Evolutionary conservation across 2,797 vertebrate species (phyloP).

Genomic region (Ctenochaetus hawaiiensis): DNA sequence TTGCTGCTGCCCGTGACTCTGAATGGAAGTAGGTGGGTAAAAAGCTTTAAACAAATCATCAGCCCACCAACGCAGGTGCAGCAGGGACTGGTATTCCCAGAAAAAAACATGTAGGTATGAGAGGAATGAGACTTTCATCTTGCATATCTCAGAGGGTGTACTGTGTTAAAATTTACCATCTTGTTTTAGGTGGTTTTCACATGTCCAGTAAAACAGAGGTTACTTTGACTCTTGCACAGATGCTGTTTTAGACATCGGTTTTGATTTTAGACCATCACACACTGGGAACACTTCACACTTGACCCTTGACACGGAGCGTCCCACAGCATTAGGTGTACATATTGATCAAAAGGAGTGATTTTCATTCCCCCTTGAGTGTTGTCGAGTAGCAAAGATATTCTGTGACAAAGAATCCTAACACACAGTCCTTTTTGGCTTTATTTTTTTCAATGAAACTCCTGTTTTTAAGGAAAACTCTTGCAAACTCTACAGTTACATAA

Average conservation of each 20-base stretch:
- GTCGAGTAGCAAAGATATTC: no score
- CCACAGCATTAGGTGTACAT: no score
- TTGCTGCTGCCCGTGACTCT: neutral
- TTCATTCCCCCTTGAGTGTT: no score
- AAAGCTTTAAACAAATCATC: neutral
- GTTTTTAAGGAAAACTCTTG: neutral
- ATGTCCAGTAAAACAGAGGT: neutral
- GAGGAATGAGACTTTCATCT: neutral
- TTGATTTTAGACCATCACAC: neutral
- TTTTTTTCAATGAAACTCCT: neutral
- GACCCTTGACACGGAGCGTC: no score
- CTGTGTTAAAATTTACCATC: neutral
- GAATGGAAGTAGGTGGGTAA: neutral
- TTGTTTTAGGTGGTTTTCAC: neutral
- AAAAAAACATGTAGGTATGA: neutral
- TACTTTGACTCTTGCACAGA: neutral
- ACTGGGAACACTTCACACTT: neutral
- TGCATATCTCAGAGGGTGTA: neutral
- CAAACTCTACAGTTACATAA: no score
- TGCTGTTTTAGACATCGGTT: neutral
- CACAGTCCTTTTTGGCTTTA: neutral
- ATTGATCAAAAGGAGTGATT: no score
- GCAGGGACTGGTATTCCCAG: neutral
- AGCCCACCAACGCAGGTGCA: neutral
- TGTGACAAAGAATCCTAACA: no score